Base-by-base conservation (phyloP, 2,797 vertebrate genomes). In the Coregonus ussuriensis region DNA sequence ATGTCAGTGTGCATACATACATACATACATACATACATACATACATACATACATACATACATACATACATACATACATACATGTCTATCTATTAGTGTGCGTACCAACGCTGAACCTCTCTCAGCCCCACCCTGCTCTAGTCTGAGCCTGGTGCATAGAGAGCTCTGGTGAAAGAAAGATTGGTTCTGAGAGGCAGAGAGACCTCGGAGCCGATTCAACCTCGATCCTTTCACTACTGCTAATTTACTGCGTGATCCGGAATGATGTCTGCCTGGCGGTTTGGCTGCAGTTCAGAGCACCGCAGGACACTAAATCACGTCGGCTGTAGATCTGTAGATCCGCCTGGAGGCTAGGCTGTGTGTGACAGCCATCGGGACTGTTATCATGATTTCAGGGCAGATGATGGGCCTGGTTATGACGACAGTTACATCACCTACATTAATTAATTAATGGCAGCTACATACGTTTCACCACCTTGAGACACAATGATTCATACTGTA, bases 241-340 rank as follows among this genome's bases (percentile, higher is more conserved):
- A 85, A 88, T 89, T 88, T 81, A 88, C 77, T 82, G 84, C 72
- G 78, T 88, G 21, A 63, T 77, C 76, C 79, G 71, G 56, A 87
- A 81, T 76, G 72, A 74, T n/a, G 78, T 82, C 76, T 86, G 80
- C 67, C 79, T 73, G 71, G 80, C 76, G 74, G 74, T 76, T 87
- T 91, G 88, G 90, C 88, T 79, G 75, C 75, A 68, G 78, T 86
- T 90, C 86, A 91, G 76, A 84, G 75, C 54, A 18, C 56, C 7
- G 9, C 16, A 4, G 56, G 51, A 56, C 75, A 65, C 75, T 81
- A 77, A 82, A 86, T 89, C 79, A 72, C 83, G 75, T 1, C 6
- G 29, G 21, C 59, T 25, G 59, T 18, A 80, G 77, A 59, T 67
- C 71, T 85, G n/a, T 73, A 77, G 52, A 79, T 84, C 29, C 70